These are phyloP conservation scores for Nannoperca obscura DNA, from an alignment of 2,797 vertebrate species.

Conservation along the genomic window DNA sequence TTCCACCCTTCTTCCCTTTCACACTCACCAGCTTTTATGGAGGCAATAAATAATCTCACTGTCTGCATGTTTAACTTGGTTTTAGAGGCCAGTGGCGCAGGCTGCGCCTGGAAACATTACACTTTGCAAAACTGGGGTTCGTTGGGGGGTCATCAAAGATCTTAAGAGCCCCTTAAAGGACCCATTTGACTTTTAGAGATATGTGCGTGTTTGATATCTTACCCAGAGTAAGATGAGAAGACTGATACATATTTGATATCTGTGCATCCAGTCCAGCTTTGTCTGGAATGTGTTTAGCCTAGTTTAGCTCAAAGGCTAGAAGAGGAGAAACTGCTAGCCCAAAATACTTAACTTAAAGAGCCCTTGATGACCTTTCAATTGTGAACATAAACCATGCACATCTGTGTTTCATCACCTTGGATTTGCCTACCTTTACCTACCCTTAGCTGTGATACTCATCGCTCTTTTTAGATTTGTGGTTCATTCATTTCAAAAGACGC, in stretches of 20 bases:
- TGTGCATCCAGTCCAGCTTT: background rate
- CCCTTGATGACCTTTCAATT: no score
- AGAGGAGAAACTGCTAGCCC: background rate
- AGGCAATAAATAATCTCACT: slow-evolving; percentile 74
- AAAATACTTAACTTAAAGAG: no score
- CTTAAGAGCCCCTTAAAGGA: background rate
- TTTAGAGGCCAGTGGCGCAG: slow-evolving; percentile 64
- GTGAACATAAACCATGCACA: no score
- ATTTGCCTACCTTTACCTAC: no score
- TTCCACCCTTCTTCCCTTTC: slow-evolving; percentile 55
- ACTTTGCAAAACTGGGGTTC: slow-evolving; percentile 56
- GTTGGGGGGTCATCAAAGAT: slow-evolving; percentile 39
- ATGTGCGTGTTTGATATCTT: background rate
- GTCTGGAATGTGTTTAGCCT: background rate
- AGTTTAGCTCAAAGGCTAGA: background rate
- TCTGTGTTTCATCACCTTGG: no score
- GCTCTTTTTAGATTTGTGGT: no score
- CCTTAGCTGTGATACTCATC: no score
- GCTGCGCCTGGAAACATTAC: slow-evolving; percentile 41
- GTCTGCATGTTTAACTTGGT: slow-evolving; percentile 78
- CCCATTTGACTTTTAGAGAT: background rate
- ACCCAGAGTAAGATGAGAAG: background rate
- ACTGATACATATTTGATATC: background rate
- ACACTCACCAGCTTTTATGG: slow-evolving; percentile 75
- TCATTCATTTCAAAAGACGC: no score